Evolutionary conservation across 23 tunicate species (phyloP), one percentile per base, ranked within the genome.

Genomic region (Phallusia fumigata): DNA sequence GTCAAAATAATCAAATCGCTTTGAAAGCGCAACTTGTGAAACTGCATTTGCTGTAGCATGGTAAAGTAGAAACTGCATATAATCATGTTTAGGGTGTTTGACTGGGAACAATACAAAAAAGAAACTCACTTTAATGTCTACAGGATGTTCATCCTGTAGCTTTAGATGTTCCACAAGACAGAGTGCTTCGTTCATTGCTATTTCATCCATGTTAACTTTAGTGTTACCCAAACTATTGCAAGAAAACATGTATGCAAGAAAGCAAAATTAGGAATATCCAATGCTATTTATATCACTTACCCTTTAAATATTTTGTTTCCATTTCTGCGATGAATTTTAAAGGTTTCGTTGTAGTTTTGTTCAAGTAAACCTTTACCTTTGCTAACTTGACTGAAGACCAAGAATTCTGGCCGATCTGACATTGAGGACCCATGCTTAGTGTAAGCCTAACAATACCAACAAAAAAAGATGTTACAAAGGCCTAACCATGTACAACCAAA

Each of bases 241-340:
- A n/a, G n/a, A n/a, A n/a, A n/a, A n/a, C n/a, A 51, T 51, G 15
- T 13, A 13, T 18, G 18, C 58, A 51, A 51, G 18, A 51, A 51
- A 51, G 58, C 58, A 58, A 58, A 21, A 13, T 58, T 6, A 21
- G 28, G 3, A 58, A 58, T 58, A 24, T 1, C 8, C 16, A 58
- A 58, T 21, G 69, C 5, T 58, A 24, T 3, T 6, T 58, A 16
- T 8, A 13, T 13, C 11, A 40, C 11, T 24, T 24, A 58, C 69
- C 69, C 69, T 58, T 58, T 58, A 58, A 58, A 58, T 58, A 58
- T 58, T 58, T 58, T 58, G 28, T 24, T 24, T 58, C 69, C 69
- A 58, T 58, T 58, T 13, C 69, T 58, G 3, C 69, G 26, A 16
- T 58, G 69, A 13, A 24, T 8, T 58, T 58, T 58, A 58, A 58